phyloP scores from a whole-genome alignment of 2,113 vertebrate species.

The Megaceryle torquata region DNA sequence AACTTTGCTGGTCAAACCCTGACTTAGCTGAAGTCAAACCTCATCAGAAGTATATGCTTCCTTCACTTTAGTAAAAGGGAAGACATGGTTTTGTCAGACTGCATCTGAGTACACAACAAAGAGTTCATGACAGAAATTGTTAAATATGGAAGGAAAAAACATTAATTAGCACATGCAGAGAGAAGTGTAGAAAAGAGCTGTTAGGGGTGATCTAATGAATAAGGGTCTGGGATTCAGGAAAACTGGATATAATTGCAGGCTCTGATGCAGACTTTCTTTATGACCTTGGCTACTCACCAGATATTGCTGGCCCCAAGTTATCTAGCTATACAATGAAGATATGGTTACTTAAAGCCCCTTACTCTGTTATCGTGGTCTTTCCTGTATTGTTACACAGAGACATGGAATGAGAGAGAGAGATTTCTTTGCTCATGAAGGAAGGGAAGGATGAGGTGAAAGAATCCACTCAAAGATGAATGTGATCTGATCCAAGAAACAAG shows the following conservation, averaged over 20 bases:
- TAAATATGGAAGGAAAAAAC: background rate
- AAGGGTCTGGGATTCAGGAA: background rate
- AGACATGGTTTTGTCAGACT: background rate
- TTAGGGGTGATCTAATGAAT: background rate
- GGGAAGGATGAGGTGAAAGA: background rate
- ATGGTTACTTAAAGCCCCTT: background rate
- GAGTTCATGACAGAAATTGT: background rate
- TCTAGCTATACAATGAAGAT: background rate
- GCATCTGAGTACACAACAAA: background rate
- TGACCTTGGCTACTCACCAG: background rate
- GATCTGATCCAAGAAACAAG: background rate
- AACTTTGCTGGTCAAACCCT: background rate
- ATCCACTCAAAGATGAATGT: background rate
- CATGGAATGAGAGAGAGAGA: background rate
- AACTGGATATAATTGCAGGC: background rate
- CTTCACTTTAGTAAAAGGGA: background rate
- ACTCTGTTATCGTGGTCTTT: background rate
- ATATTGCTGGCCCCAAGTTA: background rate
- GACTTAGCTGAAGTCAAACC: background rate
- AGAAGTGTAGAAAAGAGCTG: background rate
- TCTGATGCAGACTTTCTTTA: background rate
- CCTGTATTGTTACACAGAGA: background rate
- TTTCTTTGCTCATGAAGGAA: background rate
- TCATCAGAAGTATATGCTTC: background rate
- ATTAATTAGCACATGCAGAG: background rate